Evolutionary conservation across 2,888 invertebrate genomes (phyloP), one percentile per base, ranked within the genome.

Genomic region (Drosophila peninsularis): DNA sequence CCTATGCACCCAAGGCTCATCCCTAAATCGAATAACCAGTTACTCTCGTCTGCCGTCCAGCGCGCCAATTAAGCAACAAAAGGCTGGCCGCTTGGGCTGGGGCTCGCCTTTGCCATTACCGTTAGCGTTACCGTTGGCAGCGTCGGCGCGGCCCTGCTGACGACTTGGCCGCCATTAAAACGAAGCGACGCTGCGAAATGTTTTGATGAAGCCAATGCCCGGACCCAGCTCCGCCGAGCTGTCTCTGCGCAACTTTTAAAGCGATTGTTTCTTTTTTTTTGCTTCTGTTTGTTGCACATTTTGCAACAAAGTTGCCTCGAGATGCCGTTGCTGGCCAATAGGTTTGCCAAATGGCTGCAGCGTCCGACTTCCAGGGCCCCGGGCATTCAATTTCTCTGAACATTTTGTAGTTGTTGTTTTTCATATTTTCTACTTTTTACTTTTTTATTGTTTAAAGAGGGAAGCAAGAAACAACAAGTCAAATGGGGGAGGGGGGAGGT

Each of bases 11-110:
- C 2, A 14, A n/a, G 5, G 44, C 44, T 10, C 54, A 54, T 54
- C 54, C 21, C 54, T 54, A 54, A 13, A 32, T 41, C 41, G 56
- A 34, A 24, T 13, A 24, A 34, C 24, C 34, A 14, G 27, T 56
- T 36, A 36, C 45, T 67, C 37, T 17, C 13, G 13, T 9, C 37
- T 50, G 64, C 10, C 54, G 73, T 52, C 71, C 80, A 73, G 71
- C 62, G 70, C 88, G 80, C 85, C 83, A 83, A 83, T 83, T 83
- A 83, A 83, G 85, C 83, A 83, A 82, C 82, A 82, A 86, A 83
- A 83, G 83, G 69, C 52, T 45, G 58, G 67, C 57, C 58, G 56
- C 63, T 65, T 55, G 52, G 56, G 55, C 19, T 60, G 47, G 21
- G 34, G 36, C 50, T 34, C 36, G 36, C 58, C 50, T 72, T 66